Evolutionary conservation across 2,797 vertebrate species (phyloP).

Genomic region (Coregonus ussuriensis): DNA sequence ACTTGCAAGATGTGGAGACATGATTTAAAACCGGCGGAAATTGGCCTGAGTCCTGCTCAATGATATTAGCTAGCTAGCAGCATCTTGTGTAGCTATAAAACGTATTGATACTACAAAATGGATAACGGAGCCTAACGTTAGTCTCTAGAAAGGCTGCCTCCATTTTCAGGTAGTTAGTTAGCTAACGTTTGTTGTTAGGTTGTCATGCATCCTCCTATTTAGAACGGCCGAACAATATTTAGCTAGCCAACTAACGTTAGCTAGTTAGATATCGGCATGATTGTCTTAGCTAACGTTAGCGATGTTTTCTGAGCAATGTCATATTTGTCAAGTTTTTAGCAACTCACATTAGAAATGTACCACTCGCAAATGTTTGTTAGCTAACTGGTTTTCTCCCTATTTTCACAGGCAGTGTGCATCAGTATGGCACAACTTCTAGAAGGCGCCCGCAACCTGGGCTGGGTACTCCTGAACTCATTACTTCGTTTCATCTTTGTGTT

Average conservation of each 20-base stretch:
- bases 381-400: constrained; percentile 35
- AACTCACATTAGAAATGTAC: neutral
- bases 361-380: neutral
- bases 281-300: neutral
- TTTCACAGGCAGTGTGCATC: constrained; percentile 61
- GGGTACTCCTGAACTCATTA: constrained; percentile 83
- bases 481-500: constrained; percentile 94
- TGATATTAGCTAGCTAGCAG: neutral
- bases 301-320: neutral
- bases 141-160: neutral
- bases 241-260: neutral
- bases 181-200: neutral
- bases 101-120: neutral
- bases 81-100: neutral
- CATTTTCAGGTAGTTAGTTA: neutral
- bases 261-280: neutral
- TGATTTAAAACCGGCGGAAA: neutral
- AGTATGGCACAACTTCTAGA: constrained; percentile 91
- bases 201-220: neutral
- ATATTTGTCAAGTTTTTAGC: too few relatives aligned
- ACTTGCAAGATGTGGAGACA: neutral
- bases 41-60: neutral
- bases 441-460: constrained; percentile 83
- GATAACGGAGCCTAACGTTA: neutral
- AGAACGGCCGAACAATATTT: neutral